Evolutionary conservation across 2,888 invertebrate genomes (phyloP).

Genomic region (Morpho deidamia): DNA sequence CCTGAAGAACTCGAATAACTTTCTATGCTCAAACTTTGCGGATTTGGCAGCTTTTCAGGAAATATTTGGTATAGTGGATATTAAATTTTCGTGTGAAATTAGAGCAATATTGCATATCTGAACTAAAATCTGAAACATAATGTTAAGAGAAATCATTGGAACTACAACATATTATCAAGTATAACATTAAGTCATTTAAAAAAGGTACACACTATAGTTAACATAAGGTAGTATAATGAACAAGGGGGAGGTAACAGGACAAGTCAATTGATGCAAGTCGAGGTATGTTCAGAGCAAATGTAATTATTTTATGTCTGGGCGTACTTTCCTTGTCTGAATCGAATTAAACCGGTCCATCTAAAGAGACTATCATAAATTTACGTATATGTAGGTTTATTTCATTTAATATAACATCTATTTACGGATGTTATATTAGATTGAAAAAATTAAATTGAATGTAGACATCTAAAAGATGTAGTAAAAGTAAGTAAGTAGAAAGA

Average conservation of each 20-base stretch:
- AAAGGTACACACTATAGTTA: neutral
- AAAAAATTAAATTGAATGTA: too few species aligned
- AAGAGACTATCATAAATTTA: neutral
- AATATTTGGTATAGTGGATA: conserved; percentile 4
- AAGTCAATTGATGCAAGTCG: conserved; percentile 20
- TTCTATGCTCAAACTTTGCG: conserved; percentile 11
- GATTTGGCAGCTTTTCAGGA: conserved; percentile 16
- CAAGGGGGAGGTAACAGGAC: conserved; percentile 29
- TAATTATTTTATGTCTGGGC: conserved; percentile 16
- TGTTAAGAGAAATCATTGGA: too few species aligned
- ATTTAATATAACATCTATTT: too few species aligned
- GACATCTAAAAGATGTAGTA: too few species aligned
- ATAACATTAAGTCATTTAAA: neutral
- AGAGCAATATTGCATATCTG: conserved; percentile 3
- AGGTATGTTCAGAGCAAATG: conserved; percentile 15
- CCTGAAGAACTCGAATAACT: conserved; percentile 11
- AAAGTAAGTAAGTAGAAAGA: too few species aligned
- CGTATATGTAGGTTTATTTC: too few species aligned
- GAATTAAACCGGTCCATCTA: conserved; percentile 8
- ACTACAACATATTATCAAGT: too few species aligned
- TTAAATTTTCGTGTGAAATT: conserved; percentile 11
- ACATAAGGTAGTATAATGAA: conserved; percentile 7
- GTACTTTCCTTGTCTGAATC: conserved; percentile 22
- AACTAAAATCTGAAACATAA: neutral
- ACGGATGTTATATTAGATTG: too few species aligned